Conservation (phyloP, 2,113 vertebrate species). For the Antennarius striatus region DNA sequence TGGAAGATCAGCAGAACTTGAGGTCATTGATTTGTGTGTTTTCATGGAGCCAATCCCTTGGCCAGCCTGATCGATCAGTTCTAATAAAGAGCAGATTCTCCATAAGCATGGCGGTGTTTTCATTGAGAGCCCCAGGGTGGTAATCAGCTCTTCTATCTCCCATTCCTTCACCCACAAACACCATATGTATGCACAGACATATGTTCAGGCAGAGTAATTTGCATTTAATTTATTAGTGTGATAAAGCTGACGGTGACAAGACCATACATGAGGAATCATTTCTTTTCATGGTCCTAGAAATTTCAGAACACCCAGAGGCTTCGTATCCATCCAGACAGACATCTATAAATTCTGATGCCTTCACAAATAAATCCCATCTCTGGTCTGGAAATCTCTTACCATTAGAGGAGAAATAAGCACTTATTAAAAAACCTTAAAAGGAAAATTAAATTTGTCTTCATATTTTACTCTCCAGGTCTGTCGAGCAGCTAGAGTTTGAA, state of each 20-base stretch:
- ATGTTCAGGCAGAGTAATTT: constrained; percentile 13
- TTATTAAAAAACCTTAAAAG: neutral
- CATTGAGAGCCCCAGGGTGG: constrained; percentile 44
- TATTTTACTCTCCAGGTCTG: constrained; percentile 15
- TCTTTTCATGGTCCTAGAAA: constrained; percentile 20
- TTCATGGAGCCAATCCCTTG: constrained; percentile 63
- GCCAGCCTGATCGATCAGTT: constrained; percentile 52
- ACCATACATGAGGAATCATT: constrained; percentile 18
- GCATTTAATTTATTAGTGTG: constrained; percentile 18
- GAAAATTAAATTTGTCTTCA: constrained; percentile 3
- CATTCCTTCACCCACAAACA: constrained; percentile 3
- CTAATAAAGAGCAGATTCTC: constrained; percentile 65
- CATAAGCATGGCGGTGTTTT: constrained; percentile 30
- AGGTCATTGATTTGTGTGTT: constrained; percentile 74
- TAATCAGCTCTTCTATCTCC: constrained; percentile 45
- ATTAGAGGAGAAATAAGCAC: neutral
- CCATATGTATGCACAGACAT: neutral
- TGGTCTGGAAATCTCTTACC: constrained; percentile 3
- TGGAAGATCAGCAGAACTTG: constrained; percentile 47
- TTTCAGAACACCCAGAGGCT: constrained; percentile 10
- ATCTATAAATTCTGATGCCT: constrained; percentile 34
- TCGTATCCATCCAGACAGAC: constrained; percentile 17
- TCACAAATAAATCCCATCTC: neutral
- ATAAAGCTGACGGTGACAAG: constrained; percentile 22
- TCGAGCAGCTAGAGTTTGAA: constrained; percentile 27